These are phyloP conservation scores for Pyrgilauda ruficollis DNA, from an alignment of 2,113 vertebrate genomes.

Conservation along the genomic window DNA sequence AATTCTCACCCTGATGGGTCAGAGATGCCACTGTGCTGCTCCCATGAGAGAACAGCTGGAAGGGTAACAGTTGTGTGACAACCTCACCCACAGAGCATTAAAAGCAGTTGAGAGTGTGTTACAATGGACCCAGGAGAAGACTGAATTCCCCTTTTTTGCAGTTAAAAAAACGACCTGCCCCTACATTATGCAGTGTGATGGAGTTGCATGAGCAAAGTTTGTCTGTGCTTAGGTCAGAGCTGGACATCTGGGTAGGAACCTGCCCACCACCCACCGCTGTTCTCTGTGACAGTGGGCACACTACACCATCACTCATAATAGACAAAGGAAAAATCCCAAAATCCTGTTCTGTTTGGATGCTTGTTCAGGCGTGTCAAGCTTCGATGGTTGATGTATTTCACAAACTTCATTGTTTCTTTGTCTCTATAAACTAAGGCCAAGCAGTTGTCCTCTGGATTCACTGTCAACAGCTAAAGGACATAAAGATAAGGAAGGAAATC, in stretches of 20 bases:
- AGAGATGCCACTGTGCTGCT: background rate
- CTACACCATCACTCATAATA: slow-evolving; percentile 86
- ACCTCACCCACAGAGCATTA: accelerated
- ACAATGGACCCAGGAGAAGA: background rate
- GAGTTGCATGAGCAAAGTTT: background rate
- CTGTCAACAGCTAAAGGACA: slow-evolving; percentile 83
- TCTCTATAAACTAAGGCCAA: slow-evolving; percentile 94
- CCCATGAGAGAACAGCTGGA: background rate
- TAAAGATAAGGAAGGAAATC: background rate
- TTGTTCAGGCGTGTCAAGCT: slow-evolving; percentile 67
- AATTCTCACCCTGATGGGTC: background rate
- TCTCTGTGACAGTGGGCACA: background rate
- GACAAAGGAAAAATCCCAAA: slow-evolving; percentile 92
- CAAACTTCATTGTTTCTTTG: slow-evolving; percentile 92
- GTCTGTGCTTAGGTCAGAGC: background rate
- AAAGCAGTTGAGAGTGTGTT: accelerated
- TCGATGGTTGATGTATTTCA: slow-evolving; percentile 90
- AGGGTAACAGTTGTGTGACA: background rate
- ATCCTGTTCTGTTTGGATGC: slow-evolving; percentile 56
- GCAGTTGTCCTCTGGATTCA: slow-evolving; percentile 92
- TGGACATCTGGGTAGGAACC: accelerated
- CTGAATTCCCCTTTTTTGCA: background rate
- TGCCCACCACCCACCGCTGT: background rate
- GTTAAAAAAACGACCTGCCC: background rate
- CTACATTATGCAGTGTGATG: accelerated